Evolutionary conservation across 2,797 vertebrate genomes (phyloP).

Genomic region (Fringilla coelebs): DNA sequence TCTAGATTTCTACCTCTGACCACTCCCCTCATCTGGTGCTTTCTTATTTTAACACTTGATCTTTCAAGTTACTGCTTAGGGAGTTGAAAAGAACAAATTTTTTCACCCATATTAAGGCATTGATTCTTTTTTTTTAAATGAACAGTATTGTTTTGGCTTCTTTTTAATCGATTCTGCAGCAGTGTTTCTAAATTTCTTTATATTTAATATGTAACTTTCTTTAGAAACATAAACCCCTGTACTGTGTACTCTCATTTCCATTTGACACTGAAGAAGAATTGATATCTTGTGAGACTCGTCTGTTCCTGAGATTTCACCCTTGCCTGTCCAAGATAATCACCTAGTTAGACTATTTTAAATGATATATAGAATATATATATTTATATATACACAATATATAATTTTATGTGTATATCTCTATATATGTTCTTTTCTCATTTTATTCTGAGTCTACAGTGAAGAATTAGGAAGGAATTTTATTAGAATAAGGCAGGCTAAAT

Average conservation of each 20-base stretch:
- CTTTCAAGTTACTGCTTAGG: neutral
- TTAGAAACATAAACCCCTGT: neutral
- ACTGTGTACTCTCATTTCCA: neutral
- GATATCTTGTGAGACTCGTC: neutral
- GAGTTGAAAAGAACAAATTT: neutral
- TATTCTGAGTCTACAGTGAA: neutral
- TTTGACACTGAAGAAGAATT: neutral
- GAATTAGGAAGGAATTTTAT: neutral
- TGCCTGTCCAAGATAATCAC: neutral
- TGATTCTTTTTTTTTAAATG: neutral
- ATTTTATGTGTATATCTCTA: too few species aligned
- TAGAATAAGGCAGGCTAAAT: neutral
- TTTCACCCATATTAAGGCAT: neutral
- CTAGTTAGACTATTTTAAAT: neutral
- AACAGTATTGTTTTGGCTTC: neutral
- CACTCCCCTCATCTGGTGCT: neutral
- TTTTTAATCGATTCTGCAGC: neutral
- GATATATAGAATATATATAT: neutral
- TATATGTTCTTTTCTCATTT: neutral
- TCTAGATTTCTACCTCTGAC: neutral
- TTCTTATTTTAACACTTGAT: neutral
- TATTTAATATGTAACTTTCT: neutral
- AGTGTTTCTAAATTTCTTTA: neutral
- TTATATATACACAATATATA: too few species aligned
- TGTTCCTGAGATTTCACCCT: neutral